Base-by-base conservation (phyloP, 2,797 vertebrate genomes). In the Argyrosomus regius region DNA sequence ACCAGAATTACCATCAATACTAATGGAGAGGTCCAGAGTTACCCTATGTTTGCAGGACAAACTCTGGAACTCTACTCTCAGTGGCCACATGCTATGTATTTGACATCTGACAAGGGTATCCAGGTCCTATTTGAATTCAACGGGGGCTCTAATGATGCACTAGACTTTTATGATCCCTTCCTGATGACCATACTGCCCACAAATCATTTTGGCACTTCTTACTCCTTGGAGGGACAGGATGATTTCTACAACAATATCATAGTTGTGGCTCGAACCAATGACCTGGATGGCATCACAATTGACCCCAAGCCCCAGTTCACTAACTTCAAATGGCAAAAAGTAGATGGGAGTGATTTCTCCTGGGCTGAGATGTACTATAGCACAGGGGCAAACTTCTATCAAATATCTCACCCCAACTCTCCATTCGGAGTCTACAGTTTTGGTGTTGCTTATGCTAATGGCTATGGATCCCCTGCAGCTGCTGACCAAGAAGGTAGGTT, bases 91-190 rank as follows among this genome's bases (percentile, higher is more conserved):
- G 88, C 94, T 11, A 67, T 94, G 22, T 80, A 84, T 60, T 60
- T 96, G 54, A 84, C 67, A 0, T 85, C 93, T 53, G 80, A 92
- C 72, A 87, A 91, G 17, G 88, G 84, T 13, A 83, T 96, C 64
- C 93, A 95, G 64, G 94, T 95, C 49, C 63, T 91, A 17, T 91
- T 92, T 62, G 90, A 93, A 61, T 93, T 90, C 60, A 92, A 88
- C 0, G 94, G 95, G 5, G 91, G 84, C 39, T 2, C 48, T 7
- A 18, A 28, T 0, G 5, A 14, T 10, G n/a, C 0, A 0, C 1
- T 0, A 1, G 0, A 75, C 0, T 67, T 31, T n/a, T 93, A 87
- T 20, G 88, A 91, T 72, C 92, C 95, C 22, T 94, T 94, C 71
- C 80, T 96, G 35, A 81, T 93, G 50, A 89, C 85, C 39, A 41